phyloP scores from a whole-genome alignment of 2,888 invertebrate species.

The Labia minor region DNA sequence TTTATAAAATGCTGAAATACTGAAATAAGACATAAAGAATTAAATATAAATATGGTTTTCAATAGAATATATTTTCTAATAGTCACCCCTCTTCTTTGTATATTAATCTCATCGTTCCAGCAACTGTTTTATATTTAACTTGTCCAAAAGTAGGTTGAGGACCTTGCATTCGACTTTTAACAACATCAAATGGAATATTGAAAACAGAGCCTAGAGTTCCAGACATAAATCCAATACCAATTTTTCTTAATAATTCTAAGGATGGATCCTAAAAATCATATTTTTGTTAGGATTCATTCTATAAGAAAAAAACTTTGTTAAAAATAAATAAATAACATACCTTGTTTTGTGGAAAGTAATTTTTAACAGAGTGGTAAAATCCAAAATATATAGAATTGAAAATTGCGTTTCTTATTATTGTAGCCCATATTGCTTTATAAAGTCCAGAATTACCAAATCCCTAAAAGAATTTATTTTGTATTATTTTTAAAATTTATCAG shows the following conservation, averaged over 20 bases:
- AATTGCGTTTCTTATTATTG: constrained; percentile 76
- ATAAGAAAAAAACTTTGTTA: neutral
- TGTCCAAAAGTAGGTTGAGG: constrained; percentile 64
- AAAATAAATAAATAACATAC: constrained; percentile 38
- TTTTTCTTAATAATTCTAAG: constrained; percentile 61
- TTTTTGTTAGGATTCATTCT: neutral
- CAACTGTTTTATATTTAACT: constrained; percentile 68
- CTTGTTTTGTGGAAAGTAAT: constrained; percentile 52
- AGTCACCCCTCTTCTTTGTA: constrained; percentile 81
- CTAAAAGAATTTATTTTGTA: constrained; percentile 28
- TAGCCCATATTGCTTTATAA: constrained; percentile 80
- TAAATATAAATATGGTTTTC: constrained; percentile 21
- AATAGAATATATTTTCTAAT: too few species aligned
- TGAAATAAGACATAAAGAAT: constrained; percentile 38
- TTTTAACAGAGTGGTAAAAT: constrained; percentile 85
- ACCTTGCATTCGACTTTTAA: constrained; percentile 89
- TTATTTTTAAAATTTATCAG: neutral
- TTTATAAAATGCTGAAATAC: constrained; percentile 79
- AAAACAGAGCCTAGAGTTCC: constrained; percentile 76
- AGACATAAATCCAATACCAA: constrained; percentile 73
- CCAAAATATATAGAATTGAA: constrained; percentile 94
- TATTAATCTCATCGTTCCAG: constrained; percentile 59
- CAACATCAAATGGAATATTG: constrained; percentile 94
- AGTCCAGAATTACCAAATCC: constrained; percentile 73
- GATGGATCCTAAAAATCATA: constrained; percentile 43